Evolutionary conservation across 2,888 invertebrate species (phyloP).

Genomic region (Myopa tessellatipennis): DNA sequence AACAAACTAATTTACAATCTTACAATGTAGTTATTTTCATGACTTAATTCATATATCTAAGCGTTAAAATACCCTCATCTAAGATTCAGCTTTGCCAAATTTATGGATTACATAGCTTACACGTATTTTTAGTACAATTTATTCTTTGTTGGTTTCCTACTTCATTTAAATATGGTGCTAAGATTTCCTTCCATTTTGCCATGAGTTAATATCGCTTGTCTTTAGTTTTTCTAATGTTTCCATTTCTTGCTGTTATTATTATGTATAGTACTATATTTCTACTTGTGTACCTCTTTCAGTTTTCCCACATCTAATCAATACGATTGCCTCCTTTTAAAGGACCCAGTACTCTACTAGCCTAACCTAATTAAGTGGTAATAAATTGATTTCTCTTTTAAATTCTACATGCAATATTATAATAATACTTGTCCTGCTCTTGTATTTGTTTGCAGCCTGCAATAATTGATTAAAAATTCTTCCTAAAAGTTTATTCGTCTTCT

Average conservation of each 20-base stretch:
- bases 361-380: slow-evolving; percentile 38
- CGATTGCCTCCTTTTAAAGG: neutral
- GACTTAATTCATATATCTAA: slow-evolving; percentile 10
- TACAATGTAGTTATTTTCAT: slow-evolving; percentile 36
- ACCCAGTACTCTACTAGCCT: slow-evolving; percentile 1
- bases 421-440: slow-evolving; percentile 26
- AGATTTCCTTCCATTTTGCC: slow-evolving; percentile 20
- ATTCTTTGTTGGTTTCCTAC: slow-evolving; percentile 38
- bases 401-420: slow-evolving; percentile 4
- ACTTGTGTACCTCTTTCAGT: neutral
- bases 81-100: neutral
- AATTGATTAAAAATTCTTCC: slow-evolving; percentile 41
- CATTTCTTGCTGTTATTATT: neutral
- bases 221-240: no score
- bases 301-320: neutral
- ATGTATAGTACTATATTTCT: neutral
- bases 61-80: slow-evolving; percentile 17
- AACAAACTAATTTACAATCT: slow-evolving; percentile 52
- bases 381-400: slow-evolving; percentile 6
- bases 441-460: slow-evolving; percentile 41
- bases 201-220: neutral
- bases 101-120: slow-evolving; percentile 20
- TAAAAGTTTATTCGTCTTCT: slow-evolving; percentile 24
- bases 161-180: slow-evolving; percentile 19
- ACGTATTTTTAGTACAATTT: slow-evolving; percentile 27